phyloP scores from a whole-genome alignment of 2,888 invertebrate genomes.

The Synanthedon tipuliformis region DNA sequence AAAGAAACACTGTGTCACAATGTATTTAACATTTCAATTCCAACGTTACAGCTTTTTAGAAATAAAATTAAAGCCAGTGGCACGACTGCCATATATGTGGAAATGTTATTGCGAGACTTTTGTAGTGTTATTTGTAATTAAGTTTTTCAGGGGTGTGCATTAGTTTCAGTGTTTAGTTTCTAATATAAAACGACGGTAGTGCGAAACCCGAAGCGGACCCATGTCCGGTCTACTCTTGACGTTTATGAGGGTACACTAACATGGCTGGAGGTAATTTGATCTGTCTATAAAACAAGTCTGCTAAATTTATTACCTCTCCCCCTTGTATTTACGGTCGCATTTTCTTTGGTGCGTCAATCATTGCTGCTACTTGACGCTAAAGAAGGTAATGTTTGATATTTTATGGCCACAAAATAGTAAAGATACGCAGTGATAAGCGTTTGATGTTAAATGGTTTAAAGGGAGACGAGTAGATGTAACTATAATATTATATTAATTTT shows the following conservation, averaged over 20 bases:
- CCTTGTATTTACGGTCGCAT: constrained; percentile 11
- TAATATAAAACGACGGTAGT: constrained; percentile 35
- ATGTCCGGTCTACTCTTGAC: constrained; percentile 47
- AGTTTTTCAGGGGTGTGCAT: background rate
- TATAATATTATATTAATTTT: too few relatives aligned
- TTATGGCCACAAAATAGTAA: too few relatives aligned
- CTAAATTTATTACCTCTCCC: constrained; percentile 28
- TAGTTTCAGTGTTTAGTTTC: constrained; percentile 13
- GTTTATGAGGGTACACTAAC: constrained; percentile 59
- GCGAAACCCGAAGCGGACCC: constrained; percentile 47
- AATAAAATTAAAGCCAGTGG: too few relatives aligned
- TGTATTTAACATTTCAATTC: too few relatives aligned
- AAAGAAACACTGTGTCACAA: too few relatives aligned
- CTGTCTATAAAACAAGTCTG: constrained; percentile 39
- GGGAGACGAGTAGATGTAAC: too few relatives aligned
- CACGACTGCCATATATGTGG: too few relatives aligned
- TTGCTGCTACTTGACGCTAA: constrained; percentile 1
- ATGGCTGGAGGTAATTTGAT: constrained; percentile 43
- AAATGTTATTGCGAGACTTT: too few relatives aligned
- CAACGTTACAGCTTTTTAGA: too few relatives aligned
- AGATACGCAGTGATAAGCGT: too few relatives aligned
- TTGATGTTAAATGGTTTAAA: too few relatives aligned
- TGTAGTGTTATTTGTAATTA: background rate
- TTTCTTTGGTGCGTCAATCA: constrained; percentile 11
- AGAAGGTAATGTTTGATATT: background rate